Conservation (phyloP, 2,888 invertebrate genomes). For the Amphimallon solstitiale region DNA sequence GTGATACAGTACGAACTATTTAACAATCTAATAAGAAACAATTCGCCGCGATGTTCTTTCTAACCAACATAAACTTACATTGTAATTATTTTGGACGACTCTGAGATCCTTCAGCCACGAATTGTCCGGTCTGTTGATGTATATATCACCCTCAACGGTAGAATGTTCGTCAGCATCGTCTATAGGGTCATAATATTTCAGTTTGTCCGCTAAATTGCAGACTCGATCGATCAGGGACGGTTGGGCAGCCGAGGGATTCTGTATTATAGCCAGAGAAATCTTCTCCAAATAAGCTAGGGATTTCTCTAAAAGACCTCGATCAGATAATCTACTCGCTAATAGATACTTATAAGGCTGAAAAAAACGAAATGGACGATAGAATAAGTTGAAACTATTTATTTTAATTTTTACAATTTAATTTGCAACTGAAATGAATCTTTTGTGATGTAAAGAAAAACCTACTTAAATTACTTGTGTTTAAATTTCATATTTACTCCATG, state of each 20-base stretch:
- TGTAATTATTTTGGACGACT: slow-evolving; percentile 61
- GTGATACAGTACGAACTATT: no score
- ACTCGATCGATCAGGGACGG: slow-evolving; percentile 67
- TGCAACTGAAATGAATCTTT: no score
- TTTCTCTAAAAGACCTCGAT: slow-evolving; percentile 81
- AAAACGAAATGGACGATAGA: slow-evolving; percentile 33
- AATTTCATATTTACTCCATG: no score
- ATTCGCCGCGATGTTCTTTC: not conserved
- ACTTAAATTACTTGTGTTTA: no score
- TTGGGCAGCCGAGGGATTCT: slow-evolving; percentile 67
- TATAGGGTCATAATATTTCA: slow-evolving; percentile 61
- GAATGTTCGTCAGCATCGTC: slow-evolving; percentile 50
- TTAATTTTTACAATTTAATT: no score
- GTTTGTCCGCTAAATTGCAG: slow-evolving; percentile 61
- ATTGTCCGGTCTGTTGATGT: slow-evolving; percentile 64
- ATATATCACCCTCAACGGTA: slow-evolving; percentile 54
- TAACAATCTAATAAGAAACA: no score
- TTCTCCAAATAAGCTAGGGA: slow-evolving; percentile 87
- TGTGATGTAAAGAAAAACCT: no score
- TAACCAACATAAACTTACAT: slow-evolving; percentile 55
- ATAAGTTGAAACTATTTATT: not conserved
- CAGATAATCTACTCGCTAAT: slow-evolving; percentile 80
- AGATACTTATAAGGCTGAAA: slow-evolving; percentile 85
- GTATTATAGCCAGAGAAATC: slow-evolving; percentile 74
- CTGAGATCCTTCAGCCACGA: slow-evolving; percentile 69